Conservation (phyloP, 2,888 invertebrate species). For the Cephus spinipes region DNA sequence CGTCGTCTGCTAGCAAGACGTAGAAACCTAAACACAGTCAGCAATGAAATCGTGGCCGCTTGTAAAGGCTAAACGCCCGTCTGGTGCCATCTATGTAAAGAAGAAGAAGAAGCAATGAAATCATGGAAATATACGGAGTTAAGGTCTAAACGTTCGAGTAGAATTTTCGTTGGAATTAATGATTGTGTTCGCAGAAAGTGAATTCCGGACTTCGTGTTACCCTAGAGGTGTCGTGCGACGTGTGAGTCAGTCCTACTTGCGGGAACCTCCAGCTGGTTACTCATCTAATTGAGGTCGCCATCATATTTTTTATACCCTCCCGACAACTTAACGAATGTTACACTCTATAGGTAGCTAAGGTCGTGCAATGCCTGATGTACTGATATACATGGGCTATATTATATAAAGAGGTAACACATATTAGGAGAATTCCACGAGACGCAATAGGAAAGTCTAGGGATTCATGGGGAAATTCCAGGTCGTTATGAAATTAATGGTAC, state of each 20-base stretch:
- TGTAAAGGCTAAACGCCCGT: too few relatives aligned
- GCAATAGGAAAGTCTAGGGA: background rate
- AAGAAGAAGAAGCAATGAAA: background rate
- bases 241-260: background rate
- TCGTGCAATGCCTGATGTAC: background rate
- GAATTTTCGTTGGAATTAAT: conserved; percentile 1
- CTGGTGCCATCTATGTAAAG: too few relatives aligned
- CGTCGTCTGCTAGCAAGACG: background rate
- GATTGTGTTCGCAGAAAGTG: background rate
- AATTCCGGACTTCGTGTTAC: background rate
- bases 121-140: background rate
- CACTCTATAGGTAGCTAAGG: background rate
- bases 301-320: background rate
- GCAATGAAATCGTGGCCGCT: background rate
- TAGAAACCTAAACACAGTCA: background rate
- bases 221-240: background rate
- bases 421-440: background rate
- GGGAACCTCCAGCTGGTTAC: conserved; percentile 6
- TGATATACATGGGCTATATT: background rate
- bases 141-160: background rate
- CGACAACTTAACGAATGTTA: background rate
- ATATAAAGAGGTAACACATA: background rate
- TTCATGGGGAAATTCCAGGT: background rate
- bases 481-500: background rate
- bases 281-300: conserved; percentile 4